Evolutionary conservation across 2,797 vertebrate genomes (phyloP), one percentile per base, ranked within the genome.

Genomic region (Pangasius larnaudii): DNA sequence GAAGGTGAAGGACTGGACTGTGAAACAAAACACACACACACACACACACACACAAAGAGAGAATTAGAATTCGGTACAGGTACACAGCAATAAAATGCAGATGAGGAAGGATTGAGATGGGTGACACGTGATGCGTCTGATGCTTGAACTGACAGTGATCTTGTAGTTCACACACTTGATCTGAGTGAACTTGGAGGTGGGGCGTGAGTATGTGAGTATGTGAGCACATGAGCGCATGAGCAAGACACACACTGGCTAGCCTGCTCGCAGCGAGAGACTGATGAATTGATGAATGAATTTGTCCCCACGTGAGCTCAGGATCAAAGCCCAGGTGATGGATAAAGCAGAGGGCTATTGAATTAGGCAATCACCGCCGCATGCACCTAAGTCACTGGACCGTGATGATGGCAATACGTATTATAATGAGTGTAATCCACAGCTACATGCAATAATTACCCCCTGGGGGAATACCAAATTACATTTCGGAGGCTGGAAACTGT

Each of bases 1-100:
- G 97, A 98, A 98, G 95, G 97, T 96, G 96, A 97, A 98, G 95
- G 96, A 97, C 94, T 97, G 96, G 94, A 98, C 96, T 97, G 96
- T 95, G 97, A 98, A 97, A 97, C 95, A 97, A 97, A 96, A 97
- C 96, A 96, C 95, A 98, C 49, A 97, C 95, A 97, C 96, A 96
- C 95, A 98, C 49, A 97, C 95, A 78, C 27, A 77, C 74, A 77
- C 74, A 78, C 5, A 95, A 86, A 93, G 96, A 95, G 91, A 94
- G 95, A 93, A 95, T 97, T 97, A 97, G 95, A 96, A 95, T 84
- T 80, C 79, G 3, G 27, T 46, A n/a, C 30, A 86, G 58, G 94
- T 92, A 94, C 95, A 93, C 92, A 63, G 92, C 91, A 91, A 89
- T 86, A 90, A 42, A 94, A 93, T 92, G 77, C 91, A 89, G 92